A percentile compares a stretch with the other conserved stretches of the same genome.
Evolutionary conservation across 2,797 vertebrate genomes (phyloP).

Genomic region (Syndactyla subalaris): DNA sequence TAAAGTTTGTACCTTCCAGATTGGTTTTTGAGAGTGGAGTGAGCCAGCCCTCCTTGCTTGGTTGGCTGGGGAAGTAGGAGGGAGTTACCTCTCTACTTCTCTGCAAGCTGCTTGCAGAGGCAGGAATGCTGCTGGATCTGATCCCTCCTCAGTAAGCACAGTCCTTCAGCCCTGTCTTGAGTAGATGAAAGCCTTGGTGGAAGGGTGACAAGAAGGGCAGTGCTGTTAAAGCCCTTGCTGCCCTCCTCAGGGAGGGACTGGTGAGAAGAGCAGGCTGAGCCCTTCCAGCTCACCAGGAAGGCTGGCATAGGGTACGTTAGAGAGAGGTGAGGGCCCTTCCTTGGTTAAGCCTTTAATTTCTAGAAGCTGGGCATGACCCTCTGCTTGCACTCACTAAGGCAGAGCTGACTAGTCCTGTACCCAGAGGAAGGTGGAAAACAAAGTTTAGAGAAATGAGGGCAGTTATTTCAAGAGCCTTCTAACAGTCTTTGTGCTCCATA

Average conservation of each 20-base stretch:
- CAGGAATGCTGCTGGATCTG: background rate
- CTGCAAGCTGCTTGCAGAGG: background rate
- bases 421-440: background rate
- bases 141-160: accelerated
- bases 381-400: background rate
- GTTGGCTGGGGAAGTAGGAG: background rate
- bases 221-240: background rate
- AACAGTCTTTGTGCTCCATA: background rate
- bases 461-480: conserved; percentile 52
- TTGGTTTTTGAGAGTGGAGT: background rate
- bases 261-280: background rate
- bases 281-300: background rate
- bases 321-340: background rate
- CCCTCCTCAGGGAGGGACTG: accelerated
- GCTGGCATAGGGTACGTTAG: too few relatives aligned
- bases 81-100: background rate
- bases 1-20: background rate
- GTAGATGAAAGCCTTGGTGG: accelerated
- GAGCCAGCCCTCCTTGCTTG: background rate
- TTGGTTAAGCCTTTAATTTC: background rate
- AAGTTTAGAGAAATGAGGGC: conserved; percentile 26
- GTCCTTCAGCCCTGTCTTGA: background rate
- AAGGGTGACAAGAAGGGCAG: background rate
- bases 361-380: background rate
- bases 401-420: background rate